These are phyloP conservation scores for Trachythela sp. DNA, from an alignment of 64 coral and sea anemone genomes.

Conservation along the genomic window DNA sequence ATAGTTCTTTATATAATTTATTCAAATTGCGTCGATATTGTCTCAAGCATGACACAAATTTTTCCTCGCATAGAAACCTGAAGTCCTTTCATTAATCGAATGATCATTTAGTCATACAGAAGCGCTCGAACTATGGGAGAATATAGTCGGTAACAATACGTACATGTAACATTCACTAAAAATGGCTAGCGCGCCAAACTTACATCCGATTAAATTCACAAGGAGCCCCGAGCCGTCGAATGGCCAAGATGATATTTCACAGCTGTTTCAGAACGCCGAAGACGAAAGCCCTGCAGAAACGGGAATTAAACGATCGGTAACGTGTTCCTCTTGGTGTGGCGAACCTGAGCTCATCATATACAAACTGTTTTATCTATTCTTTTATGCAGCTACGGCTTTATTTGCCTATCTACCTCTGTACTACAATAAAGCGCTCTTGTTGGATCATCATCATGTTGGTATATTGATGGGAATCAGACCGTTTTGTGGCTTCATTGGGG, in stretches of 20 bases:
- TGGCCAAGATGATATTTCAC: neutral
- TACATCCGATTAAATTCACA: neutral
- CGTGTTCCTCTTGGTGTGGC: neutral
- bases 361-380: constrained; percentile 81
- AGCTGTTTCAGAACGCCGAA: neutral
- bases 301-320: neutral
- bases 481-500: constrained; percentile 79
- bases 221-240: neutral
- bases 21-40: neutral
- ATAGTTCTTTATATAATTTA: neutral
- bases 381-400: constrained; percentile 69
- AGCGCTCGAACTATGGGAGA: neutral
- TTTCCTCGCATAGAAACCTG: neutral
- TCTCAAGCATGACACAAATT: constrained; percentile 7
- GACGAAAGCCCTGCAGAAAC: neutral
- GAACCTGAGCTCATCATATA: neutral
- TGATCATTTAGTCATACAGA: neutral
- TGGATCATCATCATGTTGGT: constrained; percentile 79
- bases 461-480: constrained; percentile 74
- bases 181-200: neutral
- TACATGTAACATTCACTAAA: neutral
- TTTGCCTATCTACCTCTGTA: constrained; percentile 77
- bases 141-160: neutral
- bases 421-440: constrained; percentile 79
- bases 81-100: neutral